These are phyloP conservation scores for Thalassoma bifasciatum DNA, from an alignment of 2,113 vertebrate species.

Conservation along the genomic window DNA sequence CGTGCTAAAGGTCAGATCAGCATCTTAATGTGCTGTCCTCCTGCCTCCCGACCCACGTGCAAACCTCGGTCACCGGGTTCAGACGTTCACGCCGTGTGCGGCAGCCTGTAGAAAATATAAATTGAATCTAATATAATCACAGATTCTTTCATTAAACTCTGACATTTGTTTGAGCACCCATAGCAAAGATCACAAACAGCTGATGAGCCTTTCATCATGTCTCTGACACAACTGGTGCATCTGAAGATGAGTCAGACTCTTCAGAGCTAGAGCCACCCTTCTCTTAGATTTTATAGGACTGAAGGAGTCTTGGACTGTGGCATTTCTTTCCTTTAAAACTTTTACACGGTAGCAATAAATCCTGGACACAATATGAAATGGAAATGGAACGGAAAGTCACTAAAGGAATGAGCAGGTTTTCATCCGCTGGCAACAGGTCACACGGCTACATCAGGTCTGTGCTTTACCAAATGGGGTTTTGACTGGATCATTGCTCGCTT, in stretches of 20 bases:
- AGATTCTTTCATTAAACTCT: slow-evolving; percentile 61
- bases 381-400: too few relatives aligned
- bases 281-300: too few relatives aligned
- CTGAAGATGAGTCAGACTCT: neutral
- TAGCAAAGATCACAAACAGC: slow-evolving; percentile 31
- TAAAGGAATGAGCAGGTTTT: too few relatives aligned
- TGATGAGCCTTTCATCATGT: slow-evolving; percentile 30
- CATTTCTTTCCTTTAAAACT: too few relatives aligned
- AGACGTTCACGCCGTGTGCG: neutral
- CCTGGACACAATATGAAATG: too few relatives aligned
- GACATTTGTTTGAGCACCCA: slow-evolving; percentile 47
- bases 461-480: neutral
- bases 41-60: slow-evolving; percentile 49
- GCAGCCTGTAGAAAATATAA: slow-evolving; percentile 37
- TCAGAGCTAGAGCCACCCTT: too few relatives aligned
- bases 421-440: slow-evolving; percentile 8
- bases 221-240: slow-evolving; percentile 4
- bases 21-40: slow-evolving; percentile 46
- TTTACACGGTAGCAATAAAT: neutral
- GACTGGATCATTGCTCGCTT: neutral
- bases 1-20: slow-evolving; percentile 60
- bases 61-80: slow-evolving; percentile 43
- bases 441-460: neutral
- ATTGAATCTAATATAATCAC: slow-evolving; percentile 48
- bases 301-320: too few relatives aligned